These are phyloP conservation scores for Piezodorus guildinii DNA, from an alignment of 1,140 invertebrate species.

Conservation along the genomic window DNA sequence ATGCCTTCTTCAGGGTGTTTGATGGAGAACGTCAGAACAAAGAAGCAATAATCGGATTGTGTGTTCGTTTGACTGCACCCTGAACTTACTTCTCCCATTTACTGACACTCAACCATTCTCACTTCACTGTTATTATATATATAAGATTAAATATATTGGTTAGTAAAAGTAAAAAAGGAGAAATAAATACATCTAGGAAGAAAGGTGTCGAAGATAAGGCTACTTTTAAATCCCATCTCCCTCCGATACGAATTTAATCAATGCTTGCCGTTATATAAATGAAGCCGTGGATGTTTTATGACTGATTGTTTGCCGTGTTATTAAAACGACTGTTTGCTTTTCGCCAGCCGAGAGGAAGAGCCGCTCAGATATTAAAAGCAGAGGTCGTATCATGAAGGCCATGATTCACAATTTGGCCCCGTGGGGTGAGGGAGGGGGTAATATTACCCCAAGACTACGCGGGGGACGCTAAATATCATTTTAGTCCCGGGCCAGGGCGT, in stretches of 20 bases:
- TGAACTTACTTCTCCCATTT: too few relatives aligned
- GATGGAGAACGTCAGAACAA: too few relatives aligned
- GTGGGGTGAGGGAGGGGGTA: not conserved
- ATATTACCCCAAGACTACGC: not conserved
- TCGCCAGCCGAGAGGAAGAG: not conserved
- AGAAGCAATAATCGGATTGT: too few relatives aligned
- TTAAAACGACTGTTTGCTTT: not conserved
- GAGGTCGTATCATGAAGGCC: not conserved
- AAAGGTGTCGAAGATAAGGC: too few relatives aligned
- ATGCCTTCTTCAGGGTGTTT: too few relatives aligned
- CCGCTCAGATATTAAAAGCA: not conserved
- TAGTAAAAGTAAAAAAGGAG: too few relatives aligned
- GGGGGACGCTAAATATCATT: constrained; percentile 4
- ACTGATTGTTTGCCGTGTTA: not conserved
- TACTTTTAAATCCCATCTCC: not conserved
- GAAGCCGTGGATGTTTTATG: not conserved
- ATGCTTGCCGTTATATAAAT: not conserved
- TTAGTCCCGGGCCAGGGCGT: not conserved
- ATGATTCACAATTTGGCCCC: constrained; percentile 1
- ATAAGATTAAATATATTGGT: too few relatives aligned
- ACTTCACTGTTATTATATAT: too few relatives aligned
- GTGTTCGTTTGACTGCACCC: too few relatives aligned
- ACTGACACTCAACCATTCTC: too few relatives aligned
- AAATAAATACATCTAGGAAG: too few relatives aligned
- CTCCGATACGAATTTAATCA: not conserved